Conservation (phyloP, 2,797 vertebrate genomes). For the Staurois parvus region DNA sequence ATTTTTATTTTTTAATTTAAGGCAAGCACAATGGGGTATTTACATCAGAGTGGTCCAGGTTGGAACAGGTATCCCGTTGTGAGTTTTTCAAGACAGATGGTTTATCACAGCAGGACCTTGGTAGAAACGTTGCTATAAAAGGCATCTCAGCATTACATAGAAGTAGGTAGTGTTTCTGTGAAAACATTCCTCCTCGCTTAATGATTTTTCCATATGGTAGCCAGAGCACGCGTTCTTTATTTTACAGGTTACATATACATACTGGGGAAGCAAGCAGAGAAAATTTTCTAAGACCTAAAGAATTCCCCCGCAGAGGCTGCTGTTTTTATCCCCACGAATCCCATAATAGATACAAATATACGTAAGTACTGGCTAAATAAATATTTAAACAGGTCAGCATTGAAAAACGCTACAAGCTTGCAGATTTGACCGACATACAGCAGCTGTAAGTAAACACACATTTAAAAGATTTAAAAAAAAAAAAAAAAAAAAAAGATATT, state of each 20-base stretch:
- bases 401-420: no score
- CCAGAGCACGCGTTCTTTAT: conserved; percentile 1
- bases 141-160: conserved; percentile 40
- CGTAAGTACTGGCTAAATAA: no score
- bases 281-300: conserved; percentile 3
- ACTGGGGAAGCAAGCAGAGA: conserved; percentile 11
- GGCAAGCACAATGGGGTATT: conserved; percentile 29
- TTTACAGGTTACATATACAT: conserved; percentile 41
- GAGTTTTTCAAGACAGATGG: conserved; percentile 59
- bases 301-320: neutral
- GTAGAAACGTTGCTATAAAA: conserved; percentile 37
- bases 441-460: no score
- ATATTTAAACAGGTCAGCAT: no score
- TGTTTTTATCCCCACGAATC: conserved; percentile 3
- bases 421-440: no score
- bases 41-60: conserved; percentile 33
- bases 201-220: conserved; percentile 56
- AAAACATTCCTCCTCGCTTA: conserved; percentile 46
- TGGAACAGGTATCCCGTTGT: conserved; percentile 46
- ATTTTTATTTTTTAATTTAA: conserved; percentile 28
- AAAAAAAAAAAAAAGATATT: no score
- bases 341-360: neutral
- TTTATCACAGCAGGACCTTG: conserved; percentile 56
- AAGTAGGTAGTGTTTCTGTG: conserved; percentile 39
- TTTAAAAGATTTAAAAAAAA: no score